These are phyloP conservation scores for Cheilosia vulpina DNA, from an alignment of 2,888 invertebrate genomes.

Conservation along the genomic window DNA sequence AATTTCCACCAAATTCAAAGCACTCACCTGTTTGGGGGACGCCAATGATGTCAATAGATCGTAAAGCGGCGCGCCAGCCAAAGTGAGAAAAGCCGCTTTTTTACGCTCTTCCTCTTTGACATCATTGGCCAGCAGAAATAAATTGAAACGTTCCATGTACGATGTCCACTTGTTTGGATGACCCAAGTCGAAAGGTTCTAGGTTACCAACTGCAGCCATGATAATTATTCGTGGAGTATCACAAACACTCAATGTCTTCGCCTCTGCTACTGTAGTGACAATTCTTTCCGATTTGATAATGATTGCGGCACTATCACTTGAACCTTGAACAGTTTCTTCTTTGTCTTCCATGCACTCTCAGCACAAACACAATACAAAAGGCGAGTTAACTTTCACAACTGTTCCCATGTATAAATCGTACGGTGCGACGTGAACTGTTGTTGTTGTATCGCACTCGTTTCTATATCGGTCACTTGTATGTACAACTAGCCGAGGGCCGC, in stretches of 20 bases:
- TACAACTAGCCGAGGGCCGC: too few species aligned
- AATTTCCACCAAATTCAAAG: constrained; percentile 52
- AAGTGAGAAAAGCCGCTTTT: constrained; percentile 46
- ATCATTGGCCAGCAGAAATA: constrained; percentile 40
- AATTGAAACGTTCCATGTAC: constrained; percentile 36
- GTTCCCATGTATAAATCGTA: constrained; percentile 1
- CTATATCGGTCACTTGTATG: not conserved
- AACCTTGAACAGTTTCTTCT: not conserved
- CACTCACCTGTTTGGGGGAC: constrained; percentile 61
- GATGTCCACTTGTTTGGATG: too few species aligned
- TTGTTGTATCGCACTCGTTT: not conserved
- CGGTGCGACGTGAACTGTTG: not conserved
- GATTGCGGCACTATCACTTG: constrained; percentile 9
- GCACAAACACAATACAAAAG: not conserved
- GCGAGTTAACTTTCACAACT: not conserved
- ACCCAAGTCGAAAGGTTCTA: constrained; percentile 61
- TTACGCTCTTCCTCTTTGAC: constrained; percentile 43
- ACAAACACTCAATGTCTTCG: not conserved
- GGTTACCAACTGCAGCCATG: constrained; percentile 26
- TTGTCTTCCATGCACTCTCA: constrained; percentile 5
- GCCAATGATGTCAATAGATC: constrained; percentile 72
- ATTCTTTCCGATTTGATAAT: constrained; percentile 5
- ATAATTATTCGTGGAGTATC: not conserved
- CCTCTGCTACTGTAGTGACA: not conserved
- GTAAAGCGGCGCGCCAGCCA: constrained; percentile 61